These are phyloP conservation scores for Temnothorax nylanderi DNA, from an alignment of 1,140 invertebrate species.

Conservation along the genomic window DNA sequence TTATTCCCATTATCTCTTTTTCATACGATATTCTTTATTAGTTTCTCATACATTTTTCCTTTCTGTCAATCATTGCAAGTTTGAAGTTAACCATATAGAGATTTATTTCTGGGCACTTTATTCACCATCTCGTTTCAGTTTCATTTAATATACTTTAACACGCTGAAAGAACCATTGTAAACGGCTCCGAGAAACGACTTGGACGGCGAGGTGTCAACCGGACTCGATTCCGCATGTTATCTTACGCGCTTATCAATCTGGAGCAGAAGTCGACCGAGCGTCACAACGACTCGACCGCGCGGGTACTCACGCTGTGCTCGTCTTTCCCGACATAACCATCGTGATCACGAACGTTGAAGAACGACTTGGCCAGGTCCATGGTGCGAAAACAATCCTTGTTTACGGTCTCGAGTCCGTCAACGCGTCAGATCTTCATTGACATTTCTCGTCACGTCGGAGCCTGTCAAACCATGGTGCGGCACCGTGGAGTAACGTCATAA, in stretches of 20 bases:
- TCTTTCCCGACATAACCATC: conserved; percentile 95
- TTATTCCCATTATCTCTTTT: neutral
- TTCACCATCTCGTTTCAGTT: neutral
- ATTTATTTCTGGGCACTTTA: too few relatives aligned
- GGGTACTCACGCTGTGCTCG: conserved; percentile 90
- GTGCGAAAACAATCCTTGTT: neutral
- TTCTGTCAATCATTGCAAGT: neutral
- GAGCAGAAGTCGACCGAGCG: neutral
- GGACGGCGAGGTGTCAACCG: neutral
- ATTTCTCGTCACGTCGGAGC: neutral
- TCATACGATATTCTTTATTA: neutral
- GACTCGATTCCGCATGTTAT: neutral
- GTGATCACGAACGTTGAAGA: conserved; percentile 94
- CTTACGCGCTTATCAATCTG: neutral
- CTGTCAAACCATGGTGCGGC: neutral
- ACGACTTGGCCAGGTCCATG: conserved; percentile 95
- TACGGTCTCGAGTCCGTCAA: neutral
- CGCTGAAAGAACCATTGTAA: neutral
- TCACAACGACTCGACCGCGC: neutral
- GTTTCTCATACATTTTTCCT: neutral
- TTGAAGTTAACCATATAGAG: neutral
- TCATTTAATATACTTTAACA: conserved; percentile 1
- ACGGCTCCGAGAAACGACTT: neutral
- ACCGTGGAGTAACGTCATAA: conserved; percentile 5
- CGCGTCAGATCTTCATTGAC: conserved; percentile 24